These are phyloP conservation scores for Crossocerus cetratus DNA, from an alignment of 2,888 invertebrate species.

Conservation along the genomic window DNA sequence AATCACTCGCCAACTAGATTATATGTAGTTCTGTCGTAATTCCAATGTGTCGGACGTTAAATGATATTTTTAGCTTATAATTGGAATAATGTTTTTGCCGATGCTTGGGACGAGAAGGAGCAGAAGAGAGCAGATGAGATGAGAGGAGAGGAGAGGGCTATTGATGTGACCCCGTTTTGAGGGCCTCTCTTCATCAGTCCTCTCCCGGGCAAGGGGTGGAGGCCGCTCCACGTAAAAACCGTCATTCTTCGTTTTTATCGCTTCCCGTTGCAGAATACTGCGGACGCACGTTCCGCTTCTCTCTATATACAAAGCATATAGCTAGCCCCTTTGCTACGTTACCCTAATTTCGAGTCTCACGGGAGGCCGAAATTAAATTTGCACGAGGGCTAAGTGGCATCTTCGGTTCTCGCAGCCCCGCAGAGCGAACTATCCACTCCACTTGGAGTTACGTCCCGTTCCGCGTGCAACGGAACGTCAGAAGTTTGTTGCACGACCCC, in stretches of 20 bases:
- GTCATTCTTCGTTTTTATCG: constrained; percentile 1
- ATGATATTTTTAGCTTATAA: too few species aligned
- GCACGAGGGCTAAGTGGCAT: constrained; percentile 62
- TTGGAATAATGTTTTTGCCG: too few species aligned
- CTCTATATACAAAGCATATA: neutral
- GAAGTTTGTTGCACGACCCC: constrained; percentile 40
- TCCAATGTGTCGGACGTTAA: too few species aligned
- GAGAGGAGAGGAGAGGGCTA: too few species aligned
- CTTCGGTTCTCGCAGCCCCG: constrained; percentile 51
- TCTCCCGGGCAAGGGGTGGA: neutral
- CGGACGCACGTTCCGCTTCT: neutral
- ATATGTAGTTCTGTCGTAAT: too few species aligned
- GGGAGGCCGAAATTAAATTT: constrained; percentile 58
- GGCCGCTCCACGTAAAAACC: neutral
- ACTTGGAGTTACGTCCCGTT: constrained; percentile 28
- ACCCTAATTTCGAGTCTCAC: constrained; percentile 52
- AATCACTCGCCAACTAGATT: too few species aligned
- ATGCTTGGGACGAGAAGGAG: too few species aligned
- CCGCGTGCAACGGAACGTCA: constrained; percentile 28
- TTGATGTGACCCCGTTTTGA: too few species aligned
- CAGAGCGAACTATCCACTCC: constrained; percentile 37
- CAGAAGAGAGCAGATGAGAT: too few species aligned
- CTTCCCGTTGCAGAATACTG: neutral
- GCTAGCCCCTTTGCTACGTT: constrained; percentile 27
- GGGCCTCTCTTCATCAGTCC: neutral